These are phyloP conservation scores for Halocaridina rubra DNA, from an alignment of 2,888 invertebrate species.

Conservation along the genomic window DNA sequence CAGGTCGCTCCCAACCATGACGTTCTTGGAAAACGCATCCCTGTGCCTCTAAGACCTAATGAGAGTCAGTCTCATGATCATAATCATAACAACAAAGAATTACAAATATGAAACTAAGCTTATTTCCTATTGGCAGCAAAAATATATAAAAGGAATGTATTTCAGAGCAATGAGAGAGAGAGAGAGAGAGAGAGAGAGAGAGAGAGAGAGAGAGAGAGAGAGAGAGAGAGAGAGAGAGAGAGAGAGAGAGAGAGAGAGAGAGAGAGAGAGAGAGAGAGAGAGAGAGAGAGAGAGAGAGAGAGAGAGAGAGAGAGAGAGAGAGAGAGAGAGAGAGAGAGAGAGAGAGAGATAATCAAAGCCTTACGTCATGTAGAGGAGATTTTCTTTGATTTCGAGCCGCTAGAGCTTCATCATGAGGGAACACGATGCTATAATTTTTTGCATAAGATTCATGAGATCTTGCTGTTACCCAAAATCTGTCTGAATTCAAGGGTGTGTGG, in stretches of 20 bases:
- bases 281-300: no score
- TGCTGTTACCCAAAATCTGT: conserved; percentile 82
- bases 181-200: no score
- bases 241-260: no score
- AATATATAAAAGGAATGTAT: no score
- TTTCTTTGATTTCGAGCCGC: conserved; percentile 80
- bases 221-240: no score
- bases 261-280: no score
- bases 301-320: no score
- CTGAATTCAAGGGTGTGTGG: conserved; percentile 65
- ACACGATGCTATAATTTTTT: conserved; percentile 85
- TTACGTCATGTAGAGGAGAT: conserved; percentile 77
- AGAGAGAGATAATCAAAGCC: background rate
- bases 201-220: no score
- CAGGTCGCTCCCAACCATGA: conserved; percentile 90
- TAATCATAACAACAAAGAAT: no score
- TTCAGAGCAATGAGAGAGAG: no score
- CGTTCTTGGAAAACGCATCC: conserved; percentile 91
- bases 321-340: background rate
- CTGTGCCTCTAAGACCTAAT: conserved; percentile 75
- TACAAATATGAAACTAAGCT: no score
- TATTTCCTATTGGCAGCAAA: no score
- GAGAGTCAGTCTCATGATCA: background rate
- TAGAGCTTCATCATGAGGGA: conserved; percentile 84
- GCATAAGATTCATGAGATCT: conserved; percentile 91